A percentile compares a stretch with the other conserved stretches of the same genome.
Conservation (phyloP, 2,113 vertebrate species). For the Dryoscopus gambensis region DNA sequence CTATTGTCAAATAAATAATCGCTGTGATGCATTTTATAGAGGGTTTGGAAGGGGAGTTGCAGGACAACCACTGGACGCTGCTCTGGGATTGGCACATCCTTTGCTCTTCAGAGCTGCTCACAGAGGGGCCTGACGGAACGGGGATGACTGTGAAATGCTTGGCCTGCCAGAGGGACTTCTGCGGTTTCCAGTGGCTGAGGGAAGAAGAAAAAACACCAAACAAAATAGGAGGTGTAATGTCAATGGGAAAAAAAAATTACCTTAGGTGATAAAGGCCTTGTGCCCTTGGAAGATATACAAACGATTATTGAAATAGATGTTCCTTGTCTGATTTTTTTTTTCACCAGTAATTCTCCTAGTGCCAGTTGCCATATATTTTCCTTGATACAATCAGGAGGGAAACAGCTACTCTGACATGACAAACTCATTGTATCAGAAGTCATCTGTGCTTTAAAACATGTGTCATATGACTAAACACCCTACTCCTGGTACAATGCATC, state of each 20-base stretch:
- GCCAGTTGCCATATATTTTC: not conserved
- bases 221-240: not conserved
- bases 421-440: slow-evolving; percentile 52
- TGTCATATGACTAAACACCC: slow-evolving; percentile 34
- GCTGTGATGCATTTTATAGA: rapidly evolving
- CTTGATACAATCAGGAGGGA: not conserved
- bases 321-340: not conserved
- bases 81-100: not conserved
- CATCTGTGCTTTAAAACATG: slow-evolving; percentile 40
- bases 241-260: not conserved
- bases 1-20: not conserved
- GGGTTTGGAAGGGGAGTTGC: not conserved
- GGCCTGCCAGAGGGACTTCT: not conserved
- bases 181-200: not conserved
- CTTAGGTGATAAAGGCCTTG: not conserved
- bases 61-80: not conserved
- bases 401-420: slow-evolving; percentile 38
- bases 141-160: not conserved
- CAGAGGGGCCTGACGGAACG: rapidly evolving
- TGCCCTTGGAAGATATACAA: not conserved
- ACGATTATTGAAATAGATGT: not conserved
- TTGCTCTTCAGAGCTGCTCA: not conserved
- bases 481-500: slow-evolving; percentile 27
- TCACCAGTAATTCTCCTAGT: not conserved
- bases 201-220: not conserved